Evolutionary conservation across 2,797 vertebrate species (phyloP), one percentile per base, ranked within the genome.

Genomic region (Epinephelus malabaricus): DNA sequence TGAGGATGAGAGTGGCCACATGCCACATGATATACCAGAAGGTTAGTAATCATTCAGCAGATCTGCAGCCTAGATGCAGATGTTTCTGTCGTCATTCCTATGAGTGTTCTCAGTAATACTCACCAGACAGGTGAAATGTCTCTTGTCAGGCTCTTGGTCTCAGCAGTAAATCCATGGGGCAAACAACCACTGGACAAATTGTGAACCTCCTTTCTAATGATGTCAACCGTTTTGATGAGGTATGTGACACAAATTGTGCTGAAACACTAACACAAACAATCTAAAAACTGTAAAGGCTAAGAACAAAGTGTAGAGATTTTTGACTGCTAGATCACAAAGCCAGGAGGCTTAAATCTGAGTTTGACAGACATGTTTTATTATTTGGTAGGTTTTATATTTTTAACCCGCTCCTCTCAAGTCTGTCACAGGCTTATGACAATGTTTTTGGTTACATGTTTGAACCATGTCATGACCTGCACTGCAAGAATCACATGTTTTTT

Each of bases 171-270:
- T 96, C 98, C 19, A 95, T 99, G 97, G 94, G 95, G 38, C 95
- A 95, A 90, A 99, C 98, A 0, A 98, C 97, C 77, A 97, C 97
- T 0, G 98, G 98, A 21, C 98, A 98, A 76, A 98, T 98, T 47
- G 97, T 99, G 27, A 99, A 99, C 83, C 96, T 99, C 34, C 93
- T 99, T 46, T 98, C 98, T 25, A 99, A 98, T 0, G 98, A 99
- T 1, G 97, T 98, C 83, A 98, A 97, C 88, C 97, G 95, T 73
- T 98, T 98, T 73, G 97, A 99, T 89, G 96, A 99, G 95, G 98
- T 98, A 89, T 27, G n/a, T 25, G 17, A 49, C 6, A 2, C 19
- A 4, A 38, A n/a, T 6, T 21, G 13, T 4, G 6, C 12, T 27
- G 17, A 21, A 19, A n/a, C 6, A 6, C 15, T 5, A 15, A 15